phyloP scores from a whole-genome alignment of 2,797 vertebrate species.

The Bovichtus diacanthus region DNA sequence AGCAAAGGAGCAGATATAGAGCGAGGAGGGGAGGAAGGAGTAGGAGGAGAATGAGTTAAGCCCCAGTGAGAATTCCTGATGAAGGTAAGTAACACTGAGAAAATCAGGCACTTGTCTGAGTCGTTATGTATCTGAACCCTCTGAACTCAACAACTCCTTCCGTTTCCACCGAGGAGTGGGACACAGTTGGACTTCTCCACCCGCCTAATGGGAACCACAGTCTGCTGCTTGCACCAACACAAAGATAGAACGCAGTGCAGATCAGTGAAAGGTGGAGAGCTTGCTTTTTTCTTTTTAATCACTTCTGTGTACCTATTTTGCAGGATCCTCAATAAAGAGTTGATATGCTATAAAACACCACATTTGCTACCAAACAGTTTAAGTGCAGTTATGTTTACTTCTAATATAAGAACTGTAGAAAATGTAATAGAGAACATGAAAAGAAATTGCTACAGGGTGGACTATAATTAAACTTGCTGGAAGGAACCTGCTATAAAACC shows the following conservation, averaged over 20 bases:
- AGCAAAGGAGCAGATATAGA: slow-evolving; percentile 34
- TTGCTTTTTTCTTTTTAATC: not conserved
- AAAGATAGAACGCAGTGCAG: slow-evolving; percentile 6
- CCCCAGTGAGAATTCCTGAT: slow-evolving; percentile 36
- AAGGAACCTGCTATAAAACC: too few relatives aligned
- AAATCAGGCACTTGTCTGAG: slow-evolving; percentile 45
- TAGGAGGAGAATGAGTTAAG: slow-evolving; percentile 36
- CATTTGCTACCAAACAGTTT: not conserved
- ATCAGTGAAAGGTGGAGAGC: slow-evolving; percentile 1
- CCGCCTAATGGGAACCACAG: slow-evolving; percentile 26
- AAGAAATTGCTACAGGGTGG: not conserved
- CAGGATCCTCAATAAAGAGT: not conserved
- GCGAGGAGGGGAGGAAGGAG: slow-evolving; percentile 24
- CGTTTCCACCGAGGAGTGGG: slow-evolving; percentile 28
- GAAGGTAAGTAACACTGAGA: slow-evolving; percentile 54
- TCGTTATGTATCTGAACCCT: slow-evolving; percentile 30
- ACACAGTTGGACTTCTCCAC: slow-evolving; percentile 29
- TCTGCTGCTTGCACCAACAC: slow-evolving; percentile 20
- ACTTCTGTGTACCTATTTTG: not conserved
- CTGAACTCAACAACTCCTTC: slow-evolving; percentile 27
- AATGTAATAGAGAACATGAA: not conserved
- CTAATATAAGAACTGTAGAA: not conserved
- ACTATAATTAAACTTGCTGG: not conserved
- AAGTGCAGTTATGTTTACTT: not conserved
- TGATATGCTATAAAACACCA: not conserved